Base-by-base conservation (phyloP, 2,113 vertebrate genomes). In the Nerophis ophidion region DNA sequence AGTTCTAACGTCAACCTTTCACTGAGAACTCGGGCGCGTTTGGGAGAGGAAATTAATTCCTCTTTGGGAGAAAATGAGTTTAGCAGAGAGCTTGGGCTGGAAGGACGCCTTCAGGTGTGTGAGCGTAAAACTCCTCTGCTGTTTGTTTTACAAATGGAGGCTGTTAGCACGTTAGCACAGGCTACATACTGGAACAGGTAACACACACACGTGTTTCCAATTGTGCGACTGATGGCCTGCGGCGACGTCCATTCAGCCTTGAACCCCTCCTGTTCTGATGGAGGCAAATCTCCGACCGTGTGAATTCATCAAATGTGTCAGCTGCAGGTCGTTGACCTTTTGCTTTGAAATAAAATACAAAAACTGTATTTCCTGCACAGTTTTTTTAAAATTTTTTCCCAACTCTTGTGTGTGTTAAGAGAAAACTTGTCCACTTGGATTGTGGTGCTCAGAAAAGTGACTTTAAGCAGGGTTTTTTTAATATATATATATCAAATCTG, bases 21-120 rank as follows among this genome's bases (percentile, higher is more conserved):
- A 13, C 66, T 58, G 61, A 53, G 42, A 19, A 5, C 70, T 57
- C 65, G 72, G 79, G 71, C 80, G 10, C 63, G 81, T 65, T 80
- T 72, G 76, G 75, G 79, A 77, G 73, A 91, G 89, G 86, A 90
- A 91, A 89, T 90, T 84, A 89, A 88, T 88, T 87, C 83, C 84
- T 80, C 83, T 87, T 81, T 75, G 76, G 70, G 79, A 74, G 86
- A 88, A 90, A 89, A 91, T 89, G 6, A 83, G 84, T 91, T 90
- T 88, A 89, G 62, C 89, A 91, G 89, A 90, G 85, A 76, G 63
- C 64, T 51, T 10, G 47, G 74, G 73, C 78, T 71, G 76, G 65
- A 77, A 71, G 76, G 70, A 63, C 64, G 47, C 6, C 69, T 75
- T 61, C 71, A 76, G 79, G 79, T 81, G 76, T 7, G 81, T 72